Conservation (phyloP, 2,113 vertebrate genomes). For the Taurulus bubalis region DNA sequence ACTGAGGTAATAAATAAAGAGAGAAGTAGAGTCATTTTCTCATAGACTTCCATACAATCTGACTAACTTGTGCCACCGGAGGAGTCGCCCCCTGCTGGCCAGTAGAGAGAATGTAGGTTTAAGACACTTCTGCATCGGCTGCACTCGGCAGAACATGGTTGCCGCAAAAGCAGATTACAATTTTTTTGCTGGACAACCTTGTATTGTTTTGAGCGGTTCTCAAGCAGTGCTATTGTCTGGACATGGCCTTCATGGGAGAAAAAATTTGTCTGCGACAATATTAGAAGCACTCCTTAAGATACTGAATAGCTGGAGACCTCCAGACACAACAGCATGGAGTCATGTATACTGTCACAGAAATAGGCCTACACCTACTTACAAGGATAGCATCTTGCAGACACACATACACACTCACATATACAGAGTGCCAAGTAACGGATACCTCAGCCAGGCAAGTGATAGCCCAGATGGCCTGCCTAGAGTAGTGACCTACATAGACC, state of each 20-base stretch:
- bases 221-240: not conserved
- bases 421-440: slow-evolving; percentile 28
- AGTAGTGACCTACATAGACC: slow-evolving; percentile 64
- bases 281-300: not conserved
- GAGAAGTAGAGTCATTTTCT: too few relatives aligned
- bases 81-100: too few relatives aligned
- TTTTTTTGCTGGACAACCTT: too few relatives aligned
- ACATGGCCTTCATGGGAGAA: not conserved
- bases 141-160: too few relatives aligned
- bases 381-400: not conserved
- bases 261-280: not conserved
- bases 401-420: not conserved
- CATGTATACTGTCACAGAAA: slow-evolving; percentile 7
- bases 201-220: not conserved
- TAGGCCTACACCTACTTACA: slow-evolving; percentile 14
- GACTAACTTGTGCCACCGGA: not conserved
- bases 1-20: too few relatives aligned
- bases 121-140: not conserved
- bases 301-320: not conserved
- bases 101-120: not conserved
- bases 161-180: too few relatives aligned
- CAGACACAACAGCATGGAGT: not conserved
- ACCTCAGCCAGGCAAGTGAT: slow-evolving; percentile 36
- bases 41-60: too few relatives aligned
- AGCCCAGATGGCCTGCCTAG: slow-evolving; percentile 55